phyloP scores from a whole-genome alignment of 2,888 invertebrate genomes.

The Eremobia ochroleuca region DNA sequence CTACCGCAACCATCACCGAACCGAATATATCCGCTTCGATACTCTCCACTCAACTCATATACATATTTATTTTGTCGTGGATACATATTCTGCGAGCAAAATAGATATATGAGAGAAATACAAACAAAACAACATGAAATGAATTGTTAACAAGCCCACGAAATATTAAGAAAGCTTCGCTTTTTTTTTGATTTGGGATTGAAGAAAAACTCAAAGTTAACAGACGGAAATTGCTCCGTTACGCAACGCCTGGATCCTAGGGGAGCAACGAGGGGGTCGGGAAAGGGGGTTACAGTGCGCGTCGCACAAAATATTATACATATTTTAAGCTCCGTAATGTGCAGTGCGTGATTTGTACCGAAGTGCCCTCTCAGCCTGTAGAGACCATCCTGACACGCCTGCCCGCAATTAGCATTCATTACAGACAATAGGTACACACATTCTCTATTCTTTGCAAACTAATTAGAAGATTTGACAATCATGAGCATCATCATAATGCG shows the following conservation, averaged over 20 bases:
- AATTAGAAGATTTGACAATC: not conserved
- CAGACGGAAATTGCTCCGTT: conserved; percentile 1
- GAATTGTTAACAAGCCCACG: conserved; percentile 4
- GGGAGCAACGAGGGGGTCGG: too few relatives aligned
- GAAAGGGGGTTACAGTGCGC: too few relatives aligned
- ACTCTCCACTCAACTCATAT: not conserved
- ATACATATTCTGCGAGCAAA: not conserved
- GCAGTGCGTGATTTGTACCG: conserved; percentile 8
- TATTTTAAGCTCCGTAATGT: conserved; percentile 22
- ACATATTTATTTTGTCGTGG: conserved; percentile 3
- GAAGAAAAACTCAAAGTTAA: not conserved
- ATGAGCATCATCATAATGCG: not conserved
- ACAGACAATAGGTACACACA: not conserved
- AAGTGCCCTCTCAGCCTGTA: not conserved
- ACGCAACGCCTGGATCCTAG: not conserved
- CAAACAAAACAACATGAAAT: conserved; percentile 16
- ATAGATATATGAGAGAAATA: not conserved
- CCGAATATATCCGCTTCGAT: conserved; percentile 30
- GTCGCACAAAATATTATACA: conserved; percentile 6
- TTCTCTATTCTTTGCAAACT: not conserved
- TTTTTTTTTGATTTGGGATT: not conserved
- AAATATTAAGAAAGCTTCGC: conserved; percentile 3
- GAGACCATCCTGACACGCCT: not conserved
- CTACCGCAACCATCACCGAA: not conserved
- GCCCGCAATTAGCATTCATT: not conserved